Evolutionary conservation across 2,113 vertebrate genomes (phyloP).

Genomic region (Tauraco erythrolophus): DNA sequence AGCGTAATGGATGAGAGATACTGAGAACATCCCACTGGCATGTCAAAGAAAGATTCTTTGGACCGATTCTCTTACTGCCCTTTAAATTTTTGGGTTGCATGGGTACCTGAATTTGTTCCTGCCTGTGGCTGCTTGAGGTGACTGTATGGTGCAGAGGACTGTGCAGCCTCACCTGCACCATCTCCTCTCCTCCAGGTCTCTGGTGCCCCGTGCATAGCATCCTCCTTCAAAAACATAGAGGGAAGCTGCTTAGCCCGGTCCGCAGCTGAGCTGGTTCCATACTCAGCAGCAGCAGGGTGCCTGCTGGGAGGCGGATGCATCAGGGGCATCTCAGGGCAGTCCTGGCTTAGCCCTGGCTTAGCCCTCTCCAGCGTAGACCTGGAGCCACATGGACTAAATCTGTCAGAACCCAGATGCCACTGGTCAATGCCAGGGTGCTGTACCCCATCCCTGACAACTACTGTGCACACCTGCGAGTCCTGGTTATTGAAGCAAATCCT

Average conservation of each 20-base stretch:
- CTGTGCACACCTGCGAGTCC: fast-evolving
- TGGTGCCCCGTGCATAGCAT: fast-evolving
- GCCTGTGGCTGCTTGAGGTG: not conserved
- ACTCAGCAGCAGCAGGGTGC: not conserved
- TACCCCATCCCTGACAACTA: not conserved
- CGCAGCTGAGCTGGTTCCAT: not conserved
- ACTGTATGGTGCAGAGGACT: too few species aligned
- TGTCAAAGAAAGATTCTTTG: not conserved
- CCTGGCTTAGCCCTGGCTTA: too few species aligned
- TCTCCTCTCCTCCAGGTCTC: not conserved
- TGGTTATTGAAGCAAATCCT: not conserved
- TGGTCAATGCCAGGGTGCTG: not conserved
- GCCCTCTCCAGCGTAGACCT: too few species aligned
- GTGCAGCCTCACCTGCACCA: too few species aligned
- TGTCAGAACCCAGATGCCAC: not conserved
- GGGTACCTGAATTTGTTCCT: not conserved
- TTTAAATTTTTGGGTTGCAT: not conserved
- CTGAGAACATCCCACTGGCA: not conserved
- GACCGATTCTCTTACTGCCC: not conserved
- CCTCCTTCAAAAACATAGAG: not conserved
- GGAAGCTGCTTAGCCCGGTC: not conserved
- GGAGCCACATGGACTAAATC: not conserved
- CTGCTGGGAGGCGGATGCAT: fast-evolving
- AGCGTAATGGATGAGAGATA: not conserved
- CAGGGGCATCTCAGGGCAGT: fast-evolving